Evolutionary conservation across 1,140 invertebrate genomes (phyloP), one percentile per base, ranked within the genome.

Genomic region (Cheumatopsyche charites): DNA sequence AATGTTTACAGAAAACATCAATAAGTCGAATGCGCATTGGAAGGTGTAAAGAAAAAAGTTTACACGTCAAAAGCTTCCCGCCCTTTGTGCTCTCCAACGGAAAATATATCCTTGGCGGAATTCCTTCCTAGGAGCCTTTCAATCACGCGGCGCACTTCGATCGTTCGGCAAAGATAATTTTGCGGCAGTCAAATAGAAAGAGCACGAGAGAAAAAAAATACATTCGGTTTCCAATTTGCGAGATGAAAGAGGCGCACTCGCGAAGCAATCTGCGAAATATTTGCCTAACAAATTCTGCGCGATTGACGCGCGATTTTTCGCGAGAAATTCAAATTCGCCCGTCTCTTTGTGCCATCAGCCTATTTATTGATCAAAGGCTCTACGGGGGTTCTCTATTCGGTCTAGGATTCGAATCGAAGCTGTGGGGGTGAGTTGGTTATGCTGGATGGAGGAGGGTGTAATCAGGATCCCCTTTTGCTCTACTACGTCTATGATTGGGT

Each of bases 131-230:
- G 23, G 62, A 21, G 41, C 42, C 73, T 49, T 74, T 74, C 73
- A 74, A 74, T 74, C 73, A 74, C 43, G 68, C 61, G 42, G 21
- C 6, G 41, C 79, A 26, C 25, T 78, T 77, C 81, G 78, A 80
- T 79, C 78, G 23, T 68, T 74, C 78, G 70, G 76, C 76, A 77
- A 73, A 75, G 73, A 73, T 77, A 68, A 68, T 68, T 68, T 68
- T 42, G 66, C 66, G 47, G 36, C 66, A 58, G 49, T 42, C 47
- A 41, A 68, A 58, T 68, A 68, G 49, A 68, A 72, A n/a, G n/a
- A n/a, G n/a, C n/a, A n/a, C n/a, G n/a, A n/a, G n/a, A n/a, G n/a
- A n/a, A 68, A 74, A 25, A 70, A 36, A 62, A 36, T 36, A 36
- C 29, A 36, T 70, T 70, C 70, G 36, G 55, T 55, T 67, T 71